Evolutionary conservation across 2,797 vertebrate species (phyloP), one percentile per base, ranked within the genome.

Genomic region (Clamator glandarius): DNA sequence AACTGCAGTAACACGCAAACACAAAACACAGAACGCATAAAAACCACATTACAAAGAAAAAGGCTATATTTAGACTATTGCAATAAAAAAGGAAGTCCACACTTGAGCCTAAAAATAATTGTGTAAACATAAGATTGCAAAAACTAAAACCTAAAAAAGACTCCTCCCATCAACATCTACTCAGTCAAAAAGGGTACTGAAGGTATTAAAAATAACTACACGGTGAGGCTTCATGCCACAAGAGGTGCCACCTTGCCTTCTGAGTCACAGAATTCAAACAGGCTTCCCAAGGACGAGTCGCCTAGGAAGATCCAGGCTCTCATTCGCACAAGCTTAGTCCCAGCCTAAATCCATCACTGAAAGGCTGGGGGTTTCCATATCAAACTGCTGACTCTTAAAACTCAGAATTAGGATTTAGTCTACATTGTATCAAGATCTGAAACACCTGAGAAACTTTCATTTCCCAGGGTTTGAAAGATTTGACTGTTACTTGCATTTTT

Each of bases 81-180:
- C 44, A 84, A 33, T 15, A 63, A 83, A 84, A 90, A 92, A 85
- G 68, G 68, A 95, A 93, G 87, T 73, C 78, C 58, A 59, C 29
- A 54, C 1, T 1, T 1, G 6, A 87, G 28, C 55, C 84, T 84
- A 93, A 91, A 96, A 95, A 94, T 89, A 95, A 57, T 23, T 51
- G 15, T 39, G 73, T 89, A 91, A 93, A 92, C 54, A 9, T 48
- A 84, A 81, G 12, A 39, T 42, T 29, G 15, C 33, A 86, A 93
- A 92, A 89, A 15, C 46, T 51, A 52, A 78, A 63, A 77, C 87
- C 57, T 59, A 21, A n/a, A n/a, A 80, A 24, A 72, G 23, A 41
- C n/a, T 81, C 24, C 61, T 85, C 29, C 36, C 25, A 57, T 31
- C 84, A 80, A 61, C 46, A 78, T 19, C 42, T 48, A 62, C 19